Percentiles rank a stretch among this genome's conserved stretches.
Conservation (phyloP, 1,140 invertebrate species). For the Vanessa tameamea region DNA sequence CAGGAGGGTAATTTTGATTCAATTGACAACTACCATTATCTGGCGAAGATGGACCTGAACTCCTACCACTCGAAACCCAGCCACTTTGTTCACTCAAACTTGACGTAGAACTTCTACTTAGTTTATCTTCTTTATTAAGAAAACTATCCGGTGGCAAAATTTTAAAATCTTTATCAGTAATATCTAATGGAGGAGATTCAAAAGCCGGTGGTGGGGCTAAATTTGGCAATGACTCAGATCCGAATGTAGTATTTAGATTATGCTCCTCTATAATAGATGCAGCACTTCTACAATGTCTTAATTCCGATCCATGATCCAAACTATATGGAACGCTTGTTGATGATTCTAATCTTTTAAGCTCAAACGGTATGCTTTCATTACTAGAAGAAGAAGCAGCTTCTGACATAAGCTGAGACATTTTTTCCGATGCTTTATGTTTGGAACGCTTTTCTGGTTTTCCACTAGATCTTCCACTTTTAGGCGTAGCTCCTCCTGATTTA, state of each 20-base stretch:
- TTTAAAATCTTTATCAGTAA: constrained; percentile 78
- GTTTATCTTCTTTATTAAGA: constrained; percentile 72
- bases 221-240: constrained; percentile 84
- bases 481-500: constrained; percentile 68
- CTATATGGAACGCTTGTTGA: constrained; percentile 83
- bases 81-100: constrained; percentile 89
- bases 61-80: constrained; percentile 87
- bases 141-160: constrained; percentile 78
- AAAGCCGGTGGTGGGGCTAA: constrained; percentile 82
- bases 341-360: constrained; percentile 80
- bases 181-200: constrained; percentile 78
- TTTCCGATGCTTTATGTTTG: constrained; percentile 78
- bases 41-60: constrained; percentile 81
- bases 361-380: constrained; percentile 77
- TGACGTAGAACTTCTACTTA: constrained; percentile 83
- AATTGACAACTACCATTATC: constrained; percentile 79
- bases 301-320: constrained; percentile 78
- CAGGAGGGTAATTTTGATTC: constrained; percentile 65
- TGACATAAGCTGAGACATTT: constrained; percentile 79
- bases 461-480: constrained; percentile 73
- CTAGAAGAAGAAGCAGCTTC: constrained; percentile 79
- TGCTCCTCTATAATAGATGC: constrained; percentile 81
- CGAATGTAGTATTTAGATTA: constrained; percentile 74
- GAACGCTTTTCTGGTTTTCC: constrained; percentile 73
- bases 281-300: constrained; percentile 84